Evolutionary conservation across 2,113 vertebrate genomes (phyloP).

Genomic region (Poeciliopsis retropinna): DNA sequence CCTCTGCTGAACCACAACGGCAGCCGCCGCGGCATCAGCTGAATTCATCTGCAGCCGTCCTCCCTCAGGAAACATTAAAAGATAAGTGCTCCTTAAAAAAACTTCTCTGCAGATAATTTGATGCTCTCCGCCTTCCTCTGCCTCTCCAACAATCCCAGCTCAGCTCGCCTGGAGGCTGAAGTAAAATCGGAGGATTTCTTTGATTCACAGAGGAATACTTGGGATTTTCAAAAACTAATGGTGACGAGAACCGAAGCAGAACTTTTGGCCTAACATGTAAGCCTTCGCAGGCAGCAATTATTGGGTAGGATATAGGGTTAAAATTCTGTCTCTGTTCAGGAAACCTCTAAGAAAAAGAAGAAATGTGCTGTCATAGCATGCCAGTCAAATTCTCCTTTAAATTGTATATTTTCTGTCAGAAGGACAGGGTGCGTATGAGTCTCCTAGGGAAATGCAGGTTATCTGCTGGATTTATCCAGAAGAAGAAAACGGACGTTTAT

Average conservation of each 20-base stretch:
- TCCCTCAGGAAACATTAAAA: conserved; percentile 40
- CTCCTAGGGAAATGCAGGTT: neutral
- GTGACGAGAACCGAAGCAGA: conserved; percentile 13
- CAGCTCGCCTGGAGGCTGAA: conserved; percentile 27
- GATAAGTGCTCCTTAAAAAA: conserved; percentile 44
- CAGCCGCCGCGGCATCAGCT: conserved; percentile 17
- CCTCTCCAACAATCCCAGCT: conserved; percentile 26
- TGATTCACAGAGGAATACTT: conserved; percentile 7
- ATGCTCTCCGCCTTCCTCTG: conserved; percentile 31
- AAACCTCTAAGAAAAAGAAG: neutral
- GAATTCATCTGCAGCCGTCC: conserved; percentile 25
- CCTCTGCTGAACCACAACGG: conserved; percentile 36
- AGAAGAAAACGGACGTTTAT: neutral
- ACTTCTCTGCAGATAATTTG: conserved; percentile 35
- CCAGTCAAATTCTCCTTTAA: neutral
- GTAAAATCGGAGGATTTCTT: conserved; percentile 6
- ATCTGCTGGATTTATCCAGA: neutral
- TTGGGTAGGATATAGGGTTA: neutral
- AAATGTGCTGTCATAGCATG: neutral
- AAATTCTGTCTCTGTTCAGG: conserved; percentile 17
- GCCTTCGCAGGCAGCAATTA: conserved; percentile 1
- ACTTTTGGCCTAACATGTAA: conserved; percentile 17
- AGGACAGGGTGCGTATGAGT: neutral
- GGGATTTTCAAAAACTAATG: conserved; percentile 5
- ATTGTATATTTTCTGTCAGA: neutral